Conservation (phyloP, 2,797 vertebrate genomes). For the Myotis pilosus region DNA sequence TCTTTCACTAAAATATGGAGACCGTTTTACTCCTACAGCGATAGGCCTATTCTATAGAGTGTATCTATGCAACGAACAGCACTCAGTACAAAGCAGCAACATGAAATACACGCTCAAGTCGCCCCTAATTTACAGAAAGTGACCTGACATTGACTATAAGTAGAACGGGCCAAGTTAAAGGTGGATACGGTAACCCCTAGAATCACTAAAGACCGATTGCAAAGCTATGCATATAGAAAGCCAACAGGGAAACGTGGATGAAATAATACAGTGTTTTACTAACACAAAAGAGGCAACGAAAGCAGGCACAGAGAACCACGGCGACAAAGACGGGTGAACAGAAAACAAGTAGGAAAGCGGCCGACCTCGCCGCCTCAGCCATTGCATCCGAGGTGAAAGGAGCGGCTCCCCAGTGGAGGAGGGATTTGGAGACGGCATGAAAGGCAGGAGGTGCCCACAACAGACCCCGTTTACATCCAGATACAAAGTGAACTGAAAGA, state of each 20-base stretch:
- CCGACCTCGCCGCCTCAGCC: not conserved
- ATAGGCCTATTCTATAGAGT: not conserved
- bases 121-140: not conserved
- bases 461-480: not conserved
- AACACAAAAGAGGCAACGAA: not conserved
- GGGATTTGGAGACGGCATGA: not conserved
- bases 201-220: not conserved
- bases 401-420: too few species aligned
- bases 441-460: not conserved
- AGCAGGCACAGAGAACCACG: not conserved
- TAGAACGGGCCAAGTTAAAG: not conserved
- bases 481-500: not conserved
- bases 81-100: not conserved
- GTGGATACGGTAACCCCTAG: not conserved
- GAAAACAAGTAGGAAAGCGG: not conserved
- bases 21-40: not conserved
- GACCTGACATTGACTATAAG: not conserved
- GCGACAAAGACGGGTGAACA: not conserved
- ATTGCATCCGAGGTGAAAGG: too few species aligned
- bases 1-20: not conserved
- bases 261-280: not conserved
- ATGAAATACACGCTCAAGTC: not conserved
- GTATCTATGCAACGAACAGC: not conserved
- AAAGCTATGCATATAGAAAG: not conserved
- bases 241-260: not conserved